Conservation (phyloP, 2,113 vertebrate species). For the Carassius carassius region DNA sequence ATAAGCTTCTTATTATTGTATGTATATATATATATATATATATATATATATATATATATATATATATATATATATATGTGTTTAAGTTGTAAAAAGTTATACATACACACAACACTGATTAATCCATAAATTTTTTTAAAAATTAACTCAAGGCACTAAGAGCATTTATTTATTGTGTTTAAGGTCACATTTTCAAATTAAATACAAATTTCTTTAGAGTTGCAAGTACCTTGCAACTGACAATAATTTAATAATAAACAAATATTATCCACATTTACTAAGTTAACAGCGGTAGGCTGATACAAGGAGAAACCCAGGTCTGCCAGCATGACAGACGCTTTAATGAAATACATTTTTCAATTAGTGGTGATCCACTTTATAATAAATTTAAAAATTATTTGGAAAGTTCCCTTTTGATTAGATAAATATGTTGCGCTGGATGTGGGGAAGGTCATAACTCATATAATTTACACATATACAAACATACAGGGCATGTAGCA, state of each 20-base stretch:
- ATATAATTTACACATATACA: conserved; percentile 50
- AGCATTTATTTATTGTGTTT: background rate
- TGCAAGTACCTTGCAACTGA: background rate
- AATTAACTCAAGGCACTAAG: background rate
- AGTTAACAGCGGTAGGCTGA: background rate
- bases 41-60: too few relatives aligned
- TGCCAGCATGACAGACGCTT: too few relatives aligned
- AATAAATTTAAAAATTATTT: background rate
- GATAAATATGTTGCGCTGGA: background rate
- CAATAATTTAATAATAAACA: background rate
- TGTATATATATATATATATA: too few relatives aligned
- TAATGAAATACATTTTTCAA: background rate
- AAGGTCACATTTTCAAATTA: background rate
- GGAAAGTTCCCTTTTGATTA: background rate
- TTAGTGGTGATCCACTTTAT: background rate
- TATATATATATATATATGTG: too few relatives aligned
- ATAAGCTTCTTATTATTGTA: too few relatives aligned
- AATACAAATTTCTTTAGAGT: background rate
- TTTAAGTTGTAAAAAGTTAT: background rate
- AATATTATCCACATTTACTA: background rate
- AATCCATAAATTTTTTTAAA: too few relatives aligned
- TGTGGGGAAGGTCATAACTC: background rate
- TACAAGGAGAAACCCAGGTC: background rate
- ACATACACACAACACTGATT: background rate
- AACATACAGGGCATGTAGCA: conserved; percentile 53